Evolutionary conservation across 2,888 invertebrate genomes (phyloP), one percentile per base, ranked within the genome.

Genomic region (Cerceris rybyensis): DNA sequence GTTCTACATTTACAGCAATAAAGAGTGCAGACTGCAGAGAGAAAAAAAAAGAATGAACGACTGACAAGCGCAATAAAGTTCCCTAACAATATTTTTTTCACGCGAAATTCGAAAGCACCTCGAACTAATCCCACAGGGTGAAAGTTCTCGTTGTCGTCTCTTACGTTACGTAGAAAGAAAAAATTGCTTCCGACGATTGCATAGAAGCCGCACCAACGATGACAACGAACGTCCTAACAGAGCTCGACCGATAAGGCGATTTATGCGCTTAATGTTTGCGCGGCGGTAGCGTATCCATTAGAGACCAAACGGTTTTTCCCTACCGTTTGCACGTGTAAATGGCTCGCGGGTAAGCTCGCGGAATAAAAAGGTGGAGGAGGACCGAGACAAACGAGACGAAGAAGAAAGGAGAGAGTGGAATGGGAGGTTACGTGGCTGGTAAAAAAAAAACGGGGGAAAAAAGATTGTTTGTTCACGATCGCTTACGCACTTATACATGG

Each of bases 231-330:
- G 58, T 54, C 49, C 63, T 28, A 7, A n/a, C 46, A 67, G 63
- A 54, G 66, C 50, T 55, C 59, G 73, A 70, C 17, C 64, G 70
- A 70, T 73, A 73, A 73, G 78, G 78, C 73, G 70, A 79, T 70
- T 79, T 70, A 78, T 54, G 16, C 28, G 66, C 14, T 61, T 57
- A 65, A 78, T 78, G 70, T 73, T 79, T 70, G 17, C 64, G 67
- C 55, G 64, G 50, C 13, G 43, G 28, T 16, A 17, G 43, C 61
- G 74, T 70, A 65, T 68, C 78, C 79, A 80, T 74, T 78, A 80
- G 70, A 49, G 65, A 52, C 46, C 55, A 41, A 71, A 64, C 64
- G 64, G 41, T 70, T 55, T 39, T 17, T 59, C 66, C 9, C 60
- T 63, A 64, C 54, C 63, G 70, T 78, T 78, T 76, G 67, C 59